Base-by-base conservation (phyloP, 2,113 vertebrate genomes). In the Stictonetta naevosa region DNA sequence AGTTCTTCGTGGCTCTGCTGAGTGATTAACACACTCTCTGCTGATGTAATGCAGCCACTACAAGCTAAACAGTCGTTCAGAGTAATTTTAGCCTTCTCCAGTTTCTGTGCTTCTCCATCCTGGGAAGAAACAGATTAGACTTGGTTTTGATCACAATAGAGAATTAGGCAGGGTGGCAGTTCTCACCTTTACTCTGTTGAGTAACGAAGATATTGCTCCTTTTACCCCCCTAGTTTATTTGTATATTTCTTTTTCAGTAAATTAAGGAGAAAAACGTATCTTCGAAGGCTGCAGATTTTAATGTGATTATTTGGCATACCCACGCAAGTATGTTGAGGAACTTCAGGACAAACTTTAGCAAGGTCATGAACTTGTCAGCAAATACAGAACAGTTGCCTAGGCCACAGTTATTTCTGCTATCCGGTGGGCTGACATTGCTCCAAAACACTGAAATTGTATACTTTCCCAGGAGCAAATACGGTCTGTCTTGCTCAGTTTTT, bases 1-100 rank as follows among this genome's bases (percentile, higher is more conserved):
- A 99, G 97, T 84, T 99, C 99, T 72, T 98, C 98, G 0, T 99
- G 99, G 96, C 99, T 99, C 97, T 99, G 99, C 82, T 99, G 99
- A 0, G 98, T 98, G 93, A 99, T 98, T 15, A 99, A 97, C 40
- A 99, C 98, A 1, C 98, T 99, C 97, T 99, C 99, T 1, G 99
- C 99, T 0, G 99, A 99, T 2, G 99, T 99, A 88, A 99, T 98
- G 38, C 99, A 99, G 94, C 99, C 99, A 9, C 99, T 99, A 90
- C 99, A 99, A 1, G 99, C 99, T 95, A 99, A 95, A 69, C 99
- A 99, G 97, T 99, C 99, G 0, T 99, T 99, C 79, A 99, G 97
- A 0, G 98, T 99, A 87, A 99, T 99, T 90, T 98, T 99, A 42
- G 99, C 99, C 83, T 98, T 99, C 74, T 99, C 98, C 85, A 99